Percentiles rank a stretch among this genome's conserved stretches.
phyloP scores from a whole-genome alignment of 2,113 vertebrate species.

The Illadopsis cleaveri region DNA sequence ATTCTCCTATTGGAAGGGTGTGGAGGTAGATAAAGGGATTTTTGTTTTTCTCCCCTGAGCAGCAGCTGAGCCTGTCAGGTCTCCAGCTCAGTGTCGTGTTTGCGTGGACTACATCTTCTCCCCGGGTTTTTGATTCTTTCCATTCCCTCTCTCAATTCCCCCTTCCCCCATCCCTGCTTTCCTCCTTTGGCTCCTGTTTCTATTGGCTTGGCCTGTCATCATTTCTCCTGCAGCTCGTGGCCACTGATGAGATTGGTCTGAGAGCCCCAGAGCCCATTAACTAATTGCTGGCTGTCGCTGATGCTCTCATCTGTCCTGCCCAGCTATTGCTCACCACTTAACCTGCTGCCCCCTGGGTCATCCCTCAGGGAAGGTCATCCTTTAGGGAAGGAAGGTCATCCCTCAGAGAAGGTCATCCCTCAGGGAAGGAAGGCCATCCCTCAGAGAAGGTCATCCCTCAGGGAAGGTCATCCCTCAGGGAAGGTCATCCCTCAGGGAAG shows the following conservation, averaged over 20 bases:
- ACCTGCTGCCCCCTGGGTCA: not conserved
- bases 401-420: not conserved
- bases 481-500: not conserved
- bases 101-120: not conserved
- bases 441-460: not conserved
- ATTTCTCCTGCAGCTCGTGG: not conserved
- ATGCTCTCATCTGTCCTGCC: not conserved
- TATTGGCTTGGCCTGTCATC: not conserved
- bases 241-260: slow-evolving; percentile 39
- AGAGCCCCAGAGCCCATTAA: slow-evolving; percentile 51
- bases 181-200: not conserved
- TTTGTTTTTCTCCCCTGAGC: slow-evolving; percentile 14
- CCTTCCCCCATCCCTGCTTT: not conserved
- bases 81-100: not conserved
- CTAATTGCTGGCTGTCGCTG: slow-evolving; percentile 53
- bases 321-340: not conserved
- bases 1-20: not conserved
- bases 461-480: not conserved
- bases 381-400: not conserved
- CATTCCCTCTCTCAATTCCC: not conserved
- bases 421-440: not conserved
- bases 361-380: not conserved
- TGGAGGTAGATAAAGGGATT: not conserved
- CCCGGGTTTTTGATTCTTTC: not conserved
- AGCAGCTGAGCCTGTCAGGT: not conserved